phyloP scores from a whole-genome alignment of 2,113 vertebrate species.

The Pholis gunnellus region DNA sequence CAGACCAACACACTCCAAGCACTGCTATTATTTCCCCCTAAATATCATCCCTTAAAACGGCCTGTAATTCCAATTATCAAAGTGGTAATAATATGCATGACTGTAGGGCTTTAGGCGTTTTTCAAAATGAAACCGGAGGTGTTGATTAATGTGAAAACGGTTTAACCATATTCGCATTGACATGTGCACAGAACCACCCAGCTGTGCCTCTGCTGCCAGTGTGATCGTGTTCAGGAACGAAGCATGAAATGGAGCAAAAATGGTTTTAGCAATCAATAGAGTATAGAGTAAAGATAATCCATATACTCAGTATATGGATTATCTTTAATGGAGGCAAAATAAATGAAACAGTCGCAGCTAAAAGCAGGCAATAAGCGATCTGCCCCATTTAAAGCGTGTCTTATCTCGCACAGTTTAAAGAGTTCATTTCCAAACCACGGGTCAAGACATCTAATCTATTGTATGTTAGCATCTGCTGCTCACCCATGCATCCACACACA shows the following conservation, averaged over 20 bases:
- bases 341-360: conserved; percentile 29
- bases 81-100: background rate
- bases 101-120: background rate
- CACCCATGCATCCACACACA: background rate
- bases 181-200: background rate
- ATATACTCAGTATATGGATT: conserved; percentile 54
- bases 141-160: conserved; percentile 25
- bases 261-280: conserved; percentile 47
- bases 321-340: conserved; percentile 56
- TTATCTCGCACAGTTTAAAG: background rate
- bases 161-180: conserved; percentile 24
- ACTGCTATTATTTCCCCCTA: background rate
- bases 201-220: background rate
- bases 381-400: conserved; percentile 7
- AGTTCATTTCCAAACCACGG: background rate
- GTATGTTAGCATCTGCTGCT: background rate
- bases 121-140: conserved; percentile 29
- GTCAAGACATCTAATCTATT: background rate
- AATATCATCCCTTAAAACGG: conserved; percentile 26
- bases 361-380: conserved; percentile 25
- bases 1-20: background rate
- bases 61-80: conserved; percentile 27
- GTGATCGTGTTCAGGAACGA: conserved; percentile 1
- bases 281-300: too few relatives aligned
- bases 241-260: conserved; percentile 18